Conservation (phyloP, 2,888 invertebrate species). For the Ptilodon capucinus region DNA sequence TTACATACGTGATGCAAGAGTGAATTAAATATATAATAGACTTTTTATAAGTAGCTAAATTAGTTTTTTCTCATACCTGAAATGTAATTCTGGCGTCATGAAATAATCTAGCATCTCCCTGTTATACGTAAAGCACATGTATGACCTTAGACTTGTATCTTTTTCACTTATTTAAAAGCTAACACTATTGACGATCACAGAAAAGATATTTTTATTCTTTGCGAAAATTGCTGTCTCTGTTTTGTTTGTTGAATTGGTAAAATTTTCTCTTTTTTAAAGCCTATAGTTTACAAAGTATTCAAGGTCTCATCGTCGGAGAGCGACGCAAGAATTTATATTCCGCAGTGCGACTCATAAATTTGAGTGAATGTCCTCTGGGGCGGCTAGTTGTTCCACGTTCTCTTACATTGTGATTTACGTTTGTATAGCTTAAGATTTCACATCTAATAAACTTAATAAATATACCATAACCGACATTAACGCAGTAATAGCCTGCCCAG, state of each 20-base stretch:
- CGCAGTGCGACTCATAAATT: slow-evolving; percentile 81
- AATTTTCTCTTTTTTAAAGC: not conserved
- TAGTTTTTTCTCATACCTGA: too few relatives aligned
- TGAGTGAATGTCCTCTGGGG: slow-evolving; percentile 68
- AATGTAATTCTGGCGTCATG: too few relatives aligned
- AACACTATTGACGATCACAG: too few relatives aligned
- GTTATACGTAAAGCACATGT: too few relatives aligned
- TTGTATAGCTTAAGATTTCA: slow-evolving; percentile 66
- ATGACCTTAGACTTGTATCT: too few relatives aligned
- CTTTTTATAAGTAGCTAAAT: too few relatives aligned
- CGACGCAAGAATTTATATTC: slow-evolving; percentile 76
- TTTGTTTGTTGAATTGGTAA: not conserved
- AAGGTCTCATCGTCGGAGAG: slow-evolving; percentile 52
- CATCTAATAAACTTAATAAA: slow-evolving; percentile 45
- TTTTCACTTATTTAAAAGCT: too few relatives aligned
- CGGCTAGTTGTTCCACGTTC: slow-evolving; percentile 67
- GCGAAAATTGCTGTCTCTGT: too few relatives aligned
- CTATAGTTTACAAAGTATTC: slow-evolving; percentile 57
- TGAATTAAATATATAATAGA: too few relatives aligned
- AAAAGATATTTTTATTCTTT: too few relatives aligned
- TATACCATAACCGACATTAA: not conserved
- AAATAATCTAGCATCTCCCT: too few relatives aligned
- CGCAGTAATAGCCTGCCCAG: not conserved
- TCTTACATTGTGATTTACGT: slow-evolving; percentile 66
- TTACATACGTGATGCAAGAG: too few relatives aligned